Evolutionary conservation across 2,888 invertebrate genomes (phyloP), one percentile per base, ranked within the genome.

Genomic region (Erannis defoliaria): DNA sequence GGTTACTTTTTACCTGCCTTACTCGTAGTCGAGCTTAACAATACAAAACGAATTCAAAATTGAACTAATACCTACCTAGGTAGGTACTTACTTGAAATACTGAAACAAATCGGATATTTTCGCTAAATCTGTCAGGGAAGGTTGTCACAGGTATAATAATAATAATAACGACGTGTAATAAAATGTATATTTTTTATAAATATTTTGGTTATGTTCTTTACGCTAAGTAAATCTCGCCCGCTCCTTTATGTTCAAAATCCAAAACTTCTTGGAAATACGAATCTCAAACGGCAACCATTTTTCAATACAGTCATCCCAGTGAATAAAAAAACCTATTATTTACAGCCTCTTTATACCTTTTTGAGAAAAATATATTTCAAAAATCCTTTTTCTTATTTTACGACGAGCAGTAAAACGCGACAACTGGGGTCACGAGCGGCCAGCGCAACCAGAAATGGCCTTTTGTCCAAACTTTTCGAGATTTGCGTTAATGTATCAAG

Each of bases 351-450:
- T 77, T 76, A 42, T 50, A 53, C 51, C 56, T 78, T 82, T 79
- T 73, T 72, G 69, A 74, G 75, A 78, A 81, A 82, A 75, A 79
- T 74, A 73, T 76, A 74, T 76, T 77, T 76, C 63, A 67, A 73
- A 72, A 75, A 70, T 68, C 60, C 59, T 77, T 80, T 79, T 75
- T 66, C 31, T 18, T 75, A 74, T 83, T 86, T 84, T 85, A 82
- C 73, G 80, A 77, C 67, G 68, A 75, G 79, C 85, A 73, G 76
- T 85, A 83, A 81, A 85, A 81, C 68, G 78, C 76, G 82, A 80
- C 80, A 75, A 74, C 72, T 72, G 72, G 76, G 82, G 80, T 83
- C 78, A 78, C 76, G 74, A 77, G 72, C 79, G 77, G 74, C 72
- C 81, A 77, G 70, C 73, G 74, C 71, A 2, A 19, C 38, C 70